Percentiles rank a stretch among this genome's conserved stretches.
These are phyloP conservation scores for Epinephelus moara DNA, from an alignment of 2,113 vertebrate genomes.

Conservation along the genomic window DNA sequence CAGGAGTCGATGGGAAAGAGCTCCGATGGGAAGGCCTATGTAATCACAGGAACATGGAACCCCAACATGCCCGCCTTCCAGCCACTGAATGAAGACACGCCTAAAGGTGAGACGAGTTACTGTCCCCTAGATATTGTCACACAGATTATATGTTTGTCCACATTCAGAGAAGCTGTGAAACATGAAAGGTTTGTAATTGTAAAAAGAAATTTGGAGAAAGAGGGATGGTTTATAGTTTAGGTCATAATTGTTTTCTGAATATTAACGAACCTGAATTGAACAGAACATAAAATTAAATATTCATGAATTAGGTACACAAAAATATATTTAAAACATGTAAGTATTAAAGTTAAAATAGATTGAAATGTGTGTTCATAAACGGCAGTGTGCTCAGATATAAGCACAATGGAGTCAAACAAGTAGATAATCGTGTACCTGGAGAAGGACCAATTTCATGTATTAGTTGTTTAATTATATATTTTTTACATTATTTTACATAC, in stretches of 20 bases:
- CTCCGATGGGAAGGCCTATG: conserved; percentile 93
- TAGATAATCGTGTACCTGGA: too few relatives aligned
- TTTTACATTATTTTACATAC: too few relatives aligned
- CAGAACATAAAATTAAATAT: neutral
- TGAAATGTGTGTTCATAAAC: neutral
- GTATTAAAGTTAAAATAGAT: neutral
- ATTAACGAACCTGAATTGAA: neutral
- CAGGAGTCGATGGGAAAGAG: conserved; percentile 98
- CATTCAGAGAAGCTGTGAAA: neutral
- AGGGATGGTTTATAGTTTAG: neutral
- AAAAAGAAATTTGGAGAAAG: neutral
- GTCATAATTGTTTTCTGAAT: neutral
- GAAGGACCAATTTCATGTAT: too few relatives aligned
- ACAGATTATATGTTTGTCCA: neutral
- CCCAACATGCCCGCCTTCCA: conserved; percentile 92
- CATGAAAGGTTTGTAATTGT: neutral
- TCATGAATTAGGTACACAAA: neutral
- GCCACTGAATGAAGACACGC: conserved; percentile 95
- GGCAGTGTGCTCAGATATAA: too few relatives aligned
- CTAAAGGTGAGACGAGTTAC: conserved; percentile 88
- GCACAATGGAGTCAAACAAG: too few relatives aligned
- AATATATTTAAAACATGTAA: too few relatives aligned
- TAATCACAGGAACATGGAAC: conserved; percentile 97
- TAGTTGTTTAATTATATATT: too few relatives aligned
- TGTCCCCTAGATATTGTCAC: neutral